A percentile compares a stretch with the other conserved stretches of the same genome.
Conservation (phyloP, 2,797 vertebrate species). For the Poliocrania exsul region DNA sequence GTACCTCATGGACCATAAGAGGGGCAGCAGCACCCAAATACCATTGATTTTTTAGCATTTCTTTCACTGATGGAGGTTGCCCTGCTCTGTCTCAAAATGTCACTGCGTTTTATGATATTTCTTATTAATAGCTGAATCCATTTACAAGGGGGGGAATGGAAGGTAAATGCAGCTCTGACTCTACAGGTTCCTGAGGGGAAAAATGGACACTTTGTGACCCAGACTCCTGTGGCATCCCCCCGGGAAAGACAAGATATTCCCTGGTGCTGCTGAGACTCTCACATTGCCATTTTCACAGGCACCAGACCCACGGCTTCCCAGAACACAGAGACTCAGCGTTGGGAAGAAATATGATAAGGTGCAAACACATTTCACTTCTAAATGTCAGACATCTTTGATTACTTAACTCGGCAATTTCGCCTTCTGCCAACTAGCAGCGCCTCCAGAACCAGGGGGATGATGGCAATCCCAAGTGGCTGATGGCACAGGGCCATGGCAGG, state of each 20-base stretch:
- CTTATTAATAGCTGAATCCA: not conserved
- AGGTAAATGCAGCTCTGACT: not conserved
- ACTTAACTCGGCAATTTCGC: constrained; percentile 3
- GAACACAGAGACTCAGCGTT: constrained; percentile 12
- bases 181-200: not conserved
- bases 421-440: constrained; percentile 51
- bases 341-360: constrained; percentile 54
- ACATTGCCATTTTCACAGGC: not conserved
- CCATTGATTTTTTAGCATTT: not conserved
- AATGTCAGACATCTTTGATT: constrained; percentile 58
- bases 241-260: not conserved
- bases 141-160: not conserved
- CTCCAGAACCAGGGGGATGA: not conserved
- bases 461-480: not conserved
- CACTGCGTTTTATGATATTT: rapidly evolving
- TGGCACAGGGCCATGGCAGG: not conserved
- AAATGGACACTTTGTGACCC: constrained; percentile 1
- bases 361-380: constrained; percentile 59
- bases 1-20: rapidly evolving
- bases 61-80: not conserved
- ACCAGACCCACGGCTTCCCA: not conserved
- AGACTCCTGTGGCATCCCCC: not conserved
- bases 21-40: not conserved
- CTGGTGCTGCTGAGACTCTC: not conserved
- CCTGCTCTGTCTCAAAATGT: not conserved